These are phyloP conservation scores for Trinorchestia longiramus DNA, from an alignment of 1,140 invertebrate genomes.

Conservation along the genomic window DNA sequence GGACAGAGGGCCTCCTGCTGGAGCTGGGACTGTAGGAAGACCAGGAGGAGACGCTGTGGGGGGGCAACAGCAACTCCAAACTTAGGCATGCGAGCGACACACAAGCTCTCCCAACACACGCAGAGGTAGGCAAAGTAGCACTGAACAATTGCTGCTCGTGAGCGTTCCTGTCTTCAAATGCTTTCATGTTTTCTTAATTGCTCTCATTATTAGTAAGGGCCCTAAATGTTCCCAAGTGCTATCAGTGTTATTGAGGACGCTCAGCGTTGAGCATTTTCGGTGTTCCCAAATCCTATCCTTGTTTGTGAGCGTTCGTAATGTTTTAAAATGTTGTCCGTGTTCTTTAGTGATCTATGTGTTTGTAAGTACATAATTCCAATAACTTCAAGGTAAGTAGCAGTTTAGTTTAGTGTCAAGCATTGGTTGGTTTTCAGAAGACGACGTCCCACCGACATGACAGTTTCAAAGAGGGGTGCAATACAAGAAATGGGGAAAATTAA, in stretches of 20 bases:
- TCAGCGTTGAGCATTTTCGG: too few relatives aligned
- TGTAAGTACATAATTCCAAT: not conserved
- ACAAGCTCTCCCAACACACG: not conserved
- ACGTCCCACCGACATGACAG: too few relatives aligned
- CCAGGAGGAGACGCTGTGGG: not conserved
- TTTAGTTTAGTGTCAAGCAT: not conserved
- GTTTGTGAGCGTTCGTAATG: not conserved
- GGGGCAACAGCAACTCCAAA: not conserved
- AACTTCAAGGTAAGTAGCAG: not conserved
- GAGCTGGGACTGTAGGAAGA: conserved; percentile 13
- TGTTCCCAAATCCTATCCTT: too few relatives aligned
- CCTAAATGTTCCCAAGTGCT: too few relatives aligned
- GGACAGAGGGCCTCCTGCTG: not conserved
- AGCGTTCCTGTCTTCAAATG: not conserved
- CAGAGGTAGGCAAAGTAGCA: not conserved
- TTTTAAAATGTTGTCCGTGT: not conserved
- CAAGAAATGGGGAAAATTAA: too few relatives aligned
- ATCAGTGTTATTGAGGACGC: too few relatives aligned
- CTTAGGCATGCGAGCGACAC: not conserved
- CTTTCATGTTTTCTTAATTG: not conserved
- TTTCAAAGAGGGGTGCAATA: too few relatives aligned
- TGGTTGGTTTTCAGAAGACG: too few relatives aligned
- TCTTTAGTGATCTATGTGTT: too few relatives aligned
- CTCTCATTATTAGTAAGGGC: not conserved
- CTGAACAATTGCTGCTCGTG: not conserved